These are phyloP conservation scores for Gobius niger DNA, from an alignment of 2,113 vertebrate genomes.

Conservation along the genomic window DNA sequence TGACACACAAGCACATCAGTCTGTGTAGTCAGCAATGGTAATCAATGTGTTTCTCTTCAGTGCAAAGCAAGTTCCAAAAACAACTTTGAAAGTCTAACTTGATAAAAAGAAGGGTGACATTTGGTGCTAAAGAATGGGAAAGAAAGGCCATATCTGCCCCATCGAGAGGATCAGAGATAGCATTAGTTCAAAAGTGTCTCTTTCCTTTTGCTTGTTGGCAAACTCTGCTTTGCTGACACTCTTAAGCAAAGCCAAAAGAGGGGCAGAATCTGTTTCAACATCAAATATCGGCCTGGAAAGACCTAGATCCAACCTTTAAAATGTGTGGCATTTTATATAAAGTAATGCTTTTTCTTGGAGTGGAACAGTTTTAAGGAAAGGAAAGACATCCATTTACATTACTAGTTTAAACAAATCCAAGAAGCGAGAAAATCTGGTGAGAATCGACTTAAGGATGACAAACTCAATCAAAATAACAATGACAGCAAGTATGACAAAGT, in stretches of 20 bases:
- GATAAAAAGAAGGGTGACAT: not conserved
- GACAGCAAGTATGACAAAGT: not conserved
- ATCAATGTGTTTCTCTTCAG: not conserved
- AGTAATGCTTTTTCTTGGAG: too few species aligned
- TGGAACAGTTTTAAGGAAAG: not conserved
- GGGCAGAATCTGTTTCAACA: not conserved
- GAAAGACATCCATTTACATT: not conserved
- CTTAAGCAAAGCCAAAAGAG: not conserved
- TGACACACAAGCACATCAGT: too few species aligned
- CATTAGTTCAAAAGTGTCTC: constrained; percentile 10
- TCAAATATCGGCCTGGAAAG: not conserved
- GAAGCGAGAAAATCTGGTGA: not conserved
- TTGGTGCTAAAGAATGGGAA: constrained; percentile 15
- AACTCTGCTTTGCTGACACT: constrained; percentile 9
- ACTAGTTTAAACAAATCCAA: not conserved
- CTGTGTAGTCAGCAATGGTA: not conserved
- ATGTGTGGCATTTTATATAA: not conserved
- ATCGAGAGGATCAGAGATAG: constrained; percentile 9
- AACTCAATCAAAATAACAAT: not conserved
- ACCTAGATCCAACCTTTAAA: not conserved
- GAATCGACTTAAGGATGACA: not conserved
- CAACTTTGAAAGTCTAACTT: not conserved
- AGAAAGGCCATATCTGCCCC: constrained; percentile 9
- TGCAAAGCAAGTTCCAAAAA: not conserved
- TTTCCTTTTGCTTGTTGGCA: constrained; percentile 15